These are phyloP conservation scores for Marmota flaviventris DNA, from an alignment of 2,113 vertebrate species.

Conservation along the genomic window DNA sequence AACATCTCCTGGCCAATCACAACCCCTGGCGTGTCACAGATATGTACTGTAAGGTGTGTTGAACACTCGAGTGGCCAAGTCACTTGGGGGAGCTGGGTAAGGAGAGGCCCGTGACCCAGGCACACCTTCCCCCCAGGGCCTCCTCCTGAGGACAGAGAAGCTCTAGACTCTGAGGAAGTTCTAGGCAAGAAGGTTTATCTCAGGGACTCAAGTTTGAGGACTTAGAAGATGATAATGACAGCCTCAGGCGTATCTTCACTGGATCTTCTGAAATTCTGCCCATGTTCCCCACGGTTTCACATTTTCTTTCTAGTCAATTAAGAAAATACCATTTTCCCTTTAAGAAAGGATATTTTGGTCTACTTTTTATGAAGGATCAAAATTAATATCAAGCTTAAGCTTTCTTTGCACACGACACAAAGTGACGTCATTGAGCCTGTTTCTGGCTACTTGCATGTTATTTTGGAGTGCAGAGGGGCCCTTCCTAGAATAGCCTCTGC, in stretches of 20 bases:
- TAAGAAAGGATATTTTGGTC: neutral
- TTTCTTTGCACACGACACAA: neutral
- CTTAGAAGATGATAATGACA: neutral
- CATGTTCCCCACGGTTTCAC: too few species aligned
- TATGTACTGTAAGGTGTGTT: too few species aligned
- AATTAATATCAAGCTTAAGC: neutral
- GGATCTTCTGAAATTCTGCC: neutral
- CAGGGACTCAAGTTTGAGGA: neutral
- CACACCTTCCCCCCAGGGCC: neutral
- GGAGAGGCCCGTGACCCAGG: accelerated
- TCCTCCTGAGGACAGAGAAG: neutral
- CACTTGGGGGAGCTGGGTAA: accelerated
- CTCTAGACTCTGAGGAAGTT: neutral
- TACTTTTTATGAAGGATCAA: neutral
- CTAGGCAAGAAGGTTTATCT: neutral
- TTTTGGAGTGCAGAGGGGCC: accelerated
- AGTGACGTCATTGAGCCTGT: accelerated
- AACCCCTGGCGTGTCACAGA: neutral
- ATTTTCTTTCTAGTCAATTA: neutral
- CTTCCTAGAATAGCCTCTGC: accelerated
- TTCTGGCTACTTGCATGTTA: too few species aligned
- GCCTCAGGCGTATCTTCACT: neutral
- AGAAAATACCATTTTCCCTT: neutral
- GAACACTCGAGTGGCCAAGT: neutral
- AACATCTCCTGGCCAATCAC: neutral